phyloP scores from a whole-genome alignment of 2,888 invertebrate genomes.

The Hipparchia semele region DNA sequence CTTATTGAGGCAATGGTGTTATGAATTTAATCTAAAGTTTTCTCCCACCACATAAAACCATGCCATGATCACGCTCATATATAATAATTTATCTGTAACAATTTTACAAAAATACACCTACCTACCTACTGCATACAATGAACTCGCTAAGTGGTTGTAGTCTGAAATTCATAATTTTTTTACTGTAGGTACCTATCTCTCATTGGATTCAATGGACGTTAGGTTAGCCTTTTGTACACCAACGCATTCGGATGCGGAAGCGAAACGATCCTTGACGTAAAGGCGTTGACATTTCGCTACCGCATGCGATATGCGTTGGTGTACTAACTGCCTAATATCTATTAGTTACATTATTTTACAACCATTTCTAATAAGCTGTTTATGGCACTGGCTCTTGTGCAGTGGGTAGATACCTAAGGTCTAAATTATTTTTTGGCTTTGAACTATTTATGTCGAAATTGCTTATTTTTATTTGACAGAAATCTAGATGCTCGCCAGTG shows the following conservation, averaged over 20 bases:
- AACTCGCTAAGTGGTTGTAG: no score
- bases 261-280: no score
- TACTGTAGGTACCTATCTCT: no score
- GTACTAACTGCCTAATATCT: no score
- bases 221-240: no score
- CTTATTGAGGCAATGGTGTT: conserved; percentile 23
- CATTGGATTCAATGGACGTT: no score
- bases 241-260: no score
- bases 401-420: conserved; percentile 11
- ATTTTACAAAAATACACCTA: not conserved
- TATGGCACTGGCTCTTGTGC: not conserved
- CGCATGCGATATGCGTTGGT: no score
- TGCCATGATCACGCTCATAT: not conserved
- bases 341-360: no score
- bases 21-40: not conserved
- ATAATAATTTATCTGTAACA: not conserved
- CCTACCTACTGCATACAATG: no score
- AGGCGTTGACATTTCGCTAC: no score
- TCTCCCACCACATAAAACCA: conserved; percentile 4
- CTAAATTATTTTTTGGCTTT: conserved; percentile 1
- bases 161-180: no score
- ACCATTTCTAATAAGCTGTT: not conserved
- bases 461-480: conserved; percentile 24
- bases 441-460: conserved; percentile 11
- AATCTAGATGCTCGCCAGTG: not conserved